phyloP scores from a whole-genome alignment of 2,888 invertebrate species.

The Athalia cordata region DNA sequence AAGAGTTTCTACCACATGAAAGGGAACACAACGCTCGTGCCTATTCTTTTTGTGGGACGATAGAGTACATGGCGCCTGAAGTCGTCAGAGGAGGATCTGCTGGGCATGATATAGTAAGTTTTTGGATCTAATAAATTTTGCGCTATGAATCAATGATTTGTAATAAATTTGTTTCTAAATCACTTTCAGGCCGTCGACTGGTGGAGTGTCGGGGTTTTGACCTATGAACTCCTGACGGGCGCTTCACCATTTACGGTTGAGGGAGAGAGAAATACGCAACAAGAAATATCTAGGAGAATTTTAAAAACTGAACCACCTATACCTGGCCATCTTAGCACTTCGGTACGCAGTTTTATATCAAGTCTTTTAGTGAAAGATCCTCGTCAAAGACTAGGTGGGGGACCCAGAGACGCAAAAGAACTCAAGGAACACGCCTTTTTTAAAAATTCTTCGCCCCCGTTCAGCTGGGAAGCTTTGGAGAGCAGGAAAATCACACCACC shows the following conservation, averaged over 20 bases:
- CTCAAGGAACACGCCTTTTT: slow-evolving; percentile 94
- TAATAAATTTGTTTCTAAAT: slow-evolving; percentile 50
- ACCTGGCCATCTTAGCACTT: slow-evolving; percentile 85
- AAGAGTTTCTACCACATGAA: slow-evolving; percentile 87
- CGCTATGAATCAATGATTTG: neutral
- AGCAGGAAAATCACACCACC: slow-evolving; percentile 88
- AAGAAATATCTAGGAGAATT: slow-evolving; percentile 95
- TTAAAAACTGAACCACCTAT: slow-evolving; percentile 92
- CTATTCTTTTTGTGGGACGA: slow-evolving; percentile 98
- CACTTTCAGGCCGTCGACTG: slow-evolving; percentile 93
- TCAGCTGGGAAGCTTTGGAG: slow-evolving; percentile 86
- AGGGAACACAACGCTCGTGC: slow-evolving; percentile 85
- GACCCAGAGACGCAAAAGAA: slow-evolving; percentile 88
- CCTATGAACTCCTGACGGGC: slow-evolving; percentile 96
- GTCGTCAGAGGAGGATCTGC: slow-evolving; percentile 86
- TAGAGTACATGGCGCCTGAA: slow-evolving; percentile 98
- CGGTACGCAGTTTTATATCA: slow-evolving; percentile 86
- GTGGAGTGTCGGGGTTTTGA: slow-evolving; percentile 98
- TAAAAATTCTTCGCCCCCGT: slow-evolving; percentile 73
- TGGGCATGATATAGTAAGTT: slow-evolving; percentile 96
- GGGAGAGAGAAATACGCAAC: slow-evolving; percentile 94
- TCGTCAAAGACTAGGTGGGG: slow-evolving; percentile 89
- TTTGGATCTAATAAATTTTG: slow-evolving; percentile 8
- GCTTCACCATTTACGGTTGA: slow-evolving; percentile 98
- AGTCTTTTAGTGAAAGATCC: slow-evolving; percentile 94